Base-by-base conservation (phyloP, 2,113 vertebrate species). In the Pomatorhinus ruficollis region DNA sequence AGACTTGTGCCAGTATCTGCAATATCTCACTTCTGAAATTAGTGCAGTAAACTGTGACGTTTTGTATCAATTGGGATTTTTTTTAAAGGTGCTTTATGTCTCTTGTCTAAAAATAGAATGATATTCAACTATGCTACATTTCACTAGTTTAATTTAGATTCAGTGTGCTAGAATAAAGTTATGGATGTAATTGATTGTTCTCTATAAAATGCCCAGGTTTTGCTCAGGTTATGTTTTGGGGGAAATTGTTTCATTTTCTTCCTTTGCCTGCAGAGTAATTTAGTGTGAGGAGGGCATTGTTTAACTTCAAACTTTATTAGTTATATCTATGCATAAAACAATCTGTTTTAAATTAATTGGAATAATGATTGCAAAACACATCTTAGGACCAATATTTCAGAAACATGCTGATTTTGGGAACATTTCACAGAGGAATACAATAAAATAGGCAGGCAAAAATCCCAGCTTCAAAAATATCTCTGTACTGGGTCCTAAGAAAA, bases 1-100 rank as follows among this genome's bases (percentile, higher is more conserved):
- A 11, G 19, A 49, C 0, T 0, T 10, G 24, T 65, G 42, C 33
- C 19, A 35, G 21, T 35, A 18, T 53, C 47, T 2, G 2, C 35
- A 65, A 2, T 57, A 40, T 21, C 31, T 94, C 57, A 35, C 25
- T 84, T 84, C 23, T 50, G 54, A 76, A 74, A 52, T 56, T 16
- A 33, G 30, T n/a, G 49, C 49, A 56, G 31, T 39, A 45, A 72
- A n/a, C 31, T 9, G 11, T 66, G 22, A 40, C 0, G 2, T 45
- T 92, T 83, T 66, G 12, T 50, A 63, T 70, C 19, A 70, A 4
- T 17, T 66, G n/a, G 12, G 22, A 63, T 7, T 57, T 37, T 61
- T 37, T 37, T 64, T 24, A 17, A 60, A 57, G 57, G 20, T 57
- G 15, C 11, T 72, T 28, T 61, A 10, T 69, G 8, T 70, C 24